phyloP scores from a whole-genome alignment of 1,140 invertebrate genomes.

The Eupeodes corollae region DNA sequence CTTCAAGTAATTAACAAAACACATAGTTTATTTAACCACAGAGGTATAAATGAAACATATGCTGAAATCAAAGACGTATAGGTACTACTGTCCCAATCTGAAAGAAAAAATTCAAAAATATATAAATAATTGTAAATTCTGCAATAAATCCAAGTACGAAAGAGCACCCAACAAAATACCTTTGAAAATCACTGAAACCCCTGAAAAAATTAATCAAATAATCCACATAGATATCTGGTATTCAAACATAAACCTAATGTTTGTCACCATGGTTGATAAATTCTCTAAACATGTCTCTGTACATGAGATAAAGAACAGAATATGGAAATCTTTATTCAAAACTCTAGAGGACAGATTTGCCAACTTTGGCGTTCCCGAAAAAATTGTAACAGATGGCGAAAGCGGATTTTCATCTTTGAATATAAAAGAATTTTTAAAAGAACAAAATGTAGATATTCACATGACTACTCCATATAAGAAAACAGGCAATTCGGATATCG shows the following conservation, averaged over 20 bases:
- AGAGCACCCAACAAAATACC: conserved; percentile 10
- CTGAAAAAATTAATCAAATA: conserved; percentile 8
- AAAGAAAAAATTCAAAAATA: no score
- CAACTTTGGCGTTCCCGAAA: no score
- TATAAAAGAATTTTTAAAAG: no score
- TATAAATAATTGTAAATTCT: conserved; percentile 12
- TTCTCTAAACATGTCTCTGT: conserved; percentile 9
- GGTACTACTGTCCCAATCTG: conserved; percentile 8
- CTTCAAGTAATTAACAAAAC: conserved; percentile 1
- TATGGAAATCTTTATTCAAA: no score
- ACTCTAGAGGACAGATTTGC: no score
- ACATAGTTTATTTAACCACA: conserved; percentile 5
- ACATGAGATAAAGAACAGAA: conserved; percentile 10
- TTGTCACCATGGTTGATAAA: conserved; percentile 7
- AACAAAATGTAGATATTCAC: no score
- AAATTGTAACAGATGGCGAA: no score
- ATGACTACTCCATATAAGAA: no score
- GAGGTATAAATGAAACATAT: conserved; percentile 9
- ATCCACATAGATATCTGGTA: conserved; percentile 8
- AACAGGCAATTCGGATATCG: no score
- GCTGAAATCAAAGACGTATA: conserved; percentile 7
- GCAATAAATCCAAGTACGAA: conserved; percentile 10
- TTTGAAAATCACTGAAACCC: conserved; percentile 6
- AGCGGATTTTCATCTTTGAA: no score
- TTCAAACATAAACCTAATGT: conserved; percentile 5